phyloP scores from a whole-genome alignment of 2,113 vertebrate species.

The Lutjanus erythropterus region DNA sequence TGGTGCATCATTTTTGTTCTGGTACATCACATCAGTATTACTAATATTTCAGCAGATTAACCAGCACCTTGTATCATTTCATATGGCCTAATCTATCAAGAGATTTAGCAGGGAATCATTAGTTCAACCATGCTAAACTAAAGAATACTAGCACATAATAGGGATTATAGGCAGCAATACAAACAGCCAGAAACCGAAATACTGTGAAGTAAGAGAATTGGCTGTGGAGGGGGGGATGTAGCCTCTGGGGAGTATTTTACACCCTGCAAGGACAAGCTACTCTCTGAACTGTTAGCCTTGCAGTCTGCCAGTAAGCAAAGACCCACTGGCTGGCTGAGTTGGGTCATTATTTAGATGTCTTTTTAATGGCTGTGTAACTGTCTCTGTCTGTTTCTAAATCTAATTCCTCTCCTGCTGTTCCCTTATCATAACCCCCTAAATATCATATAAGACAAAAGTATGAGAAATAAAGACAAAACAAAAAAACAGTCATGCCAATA shows the following conservation, averaged over 20 bases:
- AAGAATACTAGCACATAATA: conserved; percentile 9
- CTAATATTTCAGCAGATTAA: conserved; percentile 34
- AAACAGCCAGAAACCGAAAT: conserved; percentile 28
- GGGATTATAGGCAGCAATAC: conserved; percentile 25
- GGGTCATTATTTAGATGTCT: conserved; percentile 67
- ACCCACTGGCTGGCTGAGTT: conserved; percentile 52
- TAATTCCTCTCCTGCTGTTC: conserved; percentile 27
- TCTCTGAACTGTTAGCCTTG: conserved; percentile 56
- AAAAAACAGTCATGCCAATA: no score
- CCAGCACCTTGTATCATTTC: not conserved
- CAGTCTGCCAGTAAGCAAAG: conserved; percentile 64
- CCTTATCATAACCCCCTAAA: not conserved
- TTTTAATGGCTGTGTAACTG: conserved; percentile 63
- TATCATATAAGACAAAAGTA: conserved; percentile 7
- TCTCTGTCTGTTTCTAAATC: conserved; percentile 26
- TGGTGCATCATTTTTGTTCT: not conserved
- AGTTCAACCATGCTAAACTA: not conserved
- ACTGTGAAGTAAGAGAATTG: conserved; percentile 51
- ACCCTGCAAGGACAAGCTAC: conserved; percentile 52
- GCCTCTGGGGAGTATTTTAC: conserved; percentile 54
- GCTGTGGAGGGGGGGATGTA: conserved; percentile 27
- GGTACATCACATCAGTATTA: not conserved
- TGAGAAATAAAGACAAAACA: no score
- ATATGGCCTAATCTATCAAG: conserved; percentile 9
- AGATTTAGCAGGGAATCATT: conserved; percentile 2